phyloP scores from a whole-genome alignment of 2,113 vertebrate species.

The Mustelus asterias region DNA sequence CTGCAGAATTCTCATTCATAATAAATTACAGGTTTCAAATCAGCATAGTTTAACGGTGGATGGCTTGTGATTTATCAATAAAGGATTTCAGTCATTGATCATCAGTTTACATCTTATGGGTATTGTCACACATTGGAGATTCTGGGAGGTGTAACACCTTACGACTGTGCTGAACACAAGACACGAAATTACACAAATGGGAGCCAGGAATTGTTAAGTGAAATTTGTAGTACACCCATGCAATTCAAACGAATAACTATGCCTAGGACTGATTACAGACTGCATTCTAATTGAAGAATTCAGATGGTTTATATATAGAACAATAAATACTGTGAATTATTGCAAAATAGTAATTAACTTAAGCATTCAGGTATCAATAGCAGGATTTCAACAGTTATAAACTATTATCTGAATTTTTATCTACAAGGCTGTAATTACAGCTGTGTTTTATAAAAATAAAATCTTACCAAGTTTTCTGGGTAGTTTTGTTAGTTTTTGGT shows the following conservation, averaged over 20 bases:
- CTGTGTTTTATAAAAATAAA: neutral
- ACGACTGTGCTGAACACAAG: neutral
- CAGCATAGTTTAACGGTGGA: neutral
- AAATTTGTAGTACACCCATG: neutral
- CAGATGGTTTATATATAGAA: neutral
- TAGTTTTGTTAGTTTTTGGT: neutral
- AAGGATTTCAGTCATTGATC: neutral
- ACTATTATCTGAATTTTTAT: neutral
- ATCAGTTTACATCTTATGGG: neutral
- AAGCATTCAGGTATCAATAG: neutral
- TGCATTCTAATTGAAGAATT: neutral
- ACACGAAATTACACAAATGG: neutral
- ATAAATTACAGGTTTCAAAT: neutral
- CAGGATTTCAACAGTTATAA: neutral
- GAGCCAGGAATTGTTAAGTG: neutral
- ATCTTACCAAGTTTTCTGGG: neutral
- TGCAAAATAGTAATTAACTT: neutral
- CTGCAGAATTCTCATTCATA: neutral
- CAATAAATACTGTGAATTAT: constrained; percentile 9
- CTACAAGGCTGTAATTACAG: neutral
- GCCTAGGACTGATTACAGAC: neutral
- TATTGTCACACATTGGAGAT: neutral
- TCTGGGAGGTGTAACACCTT: neutral
- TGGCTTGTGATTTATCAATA: neutral
- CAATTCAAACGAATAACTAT: neutral